Evolutionary conservation across 2,888 invertebrate species (phyloP), one percentile per base, ranked within the genome.

Genomic region (Chrysotoxum bicinctum): DNA sequence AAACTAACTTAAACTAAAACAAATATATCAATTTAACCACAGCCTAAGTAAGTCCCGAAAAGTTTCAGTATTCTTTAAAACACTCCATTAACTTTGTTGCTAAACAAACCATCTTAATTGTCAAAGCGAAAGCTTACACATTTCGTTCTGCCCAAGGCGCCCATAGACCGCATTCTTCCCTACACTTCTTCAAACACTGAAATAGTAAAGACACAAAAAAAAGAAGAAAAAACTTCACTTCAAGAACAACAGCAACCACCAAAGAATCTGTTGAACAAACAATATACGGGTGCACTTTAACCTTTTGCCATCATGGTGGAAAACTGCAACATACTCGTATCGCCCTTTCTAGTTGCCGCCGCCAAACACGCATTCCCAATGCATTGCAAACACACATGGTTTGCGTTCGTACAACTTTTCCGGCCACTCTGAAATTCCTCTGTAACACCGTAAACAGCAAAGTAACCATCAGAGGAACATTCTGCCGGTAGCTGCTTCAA

Each of bases 321-420:
- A 64, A 50, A 75, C 58, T 72, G 35, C 76, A 26, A 56, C 76
- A 72, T 26, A n/a, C n/a, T n/a, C n/a, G n/a, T n/a, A 70, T 76
- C 54, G 64, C 76, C 76, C 76, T 85, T 85, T 85, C 76, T 85
- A 81, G 66, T 45, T 50, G n/a, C n/a, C 7, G 54, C 85, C 85
- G 85, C 69, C 85, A 64, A 72, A 81, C 81, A 85, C 43, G 81
- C 85, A 85, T 85, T 85, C 85, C 85, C 37, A 69, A 56, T 76
- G 72, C 85, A 85, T 85, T 77, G 81, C 73, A 81, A n/a, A 85
- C 85, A 85, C 81, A 85, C 81, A 85, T 85, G 85, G 85, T 77
- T 85, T 43, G 85, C 85, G 81, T 76, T 81, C 48, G 72, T 77
- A 85, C 85, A 85, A 81, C 69, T 76, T 72, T 75, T 73, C 76